Evolutionary conservation across 2,888 invertebrate species (phyloP), one percentile per base, ranked within the genome.

Genomic region (Aromia moschata): DNA sequence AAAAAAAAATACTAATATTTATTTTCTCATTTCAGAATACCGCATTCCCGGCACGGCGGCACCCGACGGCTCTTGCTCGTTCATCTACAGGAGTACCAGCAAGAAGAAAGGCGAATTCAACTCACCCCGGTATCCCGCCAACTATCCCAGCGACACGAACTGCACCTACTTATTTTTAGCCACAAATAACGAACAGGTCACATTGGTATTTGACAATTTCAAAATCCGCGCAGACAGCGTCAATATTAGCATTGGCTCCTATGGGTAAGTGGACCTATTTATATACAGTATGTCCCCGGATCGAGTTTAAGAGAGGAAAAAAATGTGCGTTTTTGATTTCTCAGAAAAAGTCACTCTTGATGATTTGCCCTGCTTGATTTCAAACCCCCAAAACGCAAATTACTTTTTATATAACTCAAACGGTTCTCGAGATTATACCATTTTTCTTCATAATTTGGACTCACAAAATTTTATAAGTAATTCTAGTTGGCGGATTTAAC

Each of bases 101-200:
- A 89, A 90, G 77, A 94, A 94, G 80, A 88, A 89, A 60, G 96
- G 96, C 47, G 94, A 94, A 77, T 93, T 97, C 81, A 98, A 98
- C 83, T 96, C 96, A 52, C 97, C 97, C 15, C 89, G 96, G 62
- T 96, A 95, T 86, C 97, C 97, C 76, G 93, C 95, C 77, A 94
- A 95, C 84, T 98, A 98, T 85, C 97, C 97, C 66, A 93, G 95
- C 76, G 91, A 90, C 80, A 95, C 93, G 68, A 94, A 94, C 84
- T 98, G 98, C 85, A 93, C 94, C 62, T 98, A 94, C 84, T 86
- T 91, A 75, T 94, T 98, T 82, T 84, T 91, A 74, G 93, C 93
- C 53, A 90, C 90, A 68, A 89, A 91, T 65, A 92, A 92, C 79
- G 94, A 95, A 79, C 94, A 95, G 83, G 94, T 94, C 74, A 91